These are phyloP conservation scores for Paramuricea clavata DNA, from an alignment of 92 coral and sea anemone species.

Conservation along the genomic window DNA sequence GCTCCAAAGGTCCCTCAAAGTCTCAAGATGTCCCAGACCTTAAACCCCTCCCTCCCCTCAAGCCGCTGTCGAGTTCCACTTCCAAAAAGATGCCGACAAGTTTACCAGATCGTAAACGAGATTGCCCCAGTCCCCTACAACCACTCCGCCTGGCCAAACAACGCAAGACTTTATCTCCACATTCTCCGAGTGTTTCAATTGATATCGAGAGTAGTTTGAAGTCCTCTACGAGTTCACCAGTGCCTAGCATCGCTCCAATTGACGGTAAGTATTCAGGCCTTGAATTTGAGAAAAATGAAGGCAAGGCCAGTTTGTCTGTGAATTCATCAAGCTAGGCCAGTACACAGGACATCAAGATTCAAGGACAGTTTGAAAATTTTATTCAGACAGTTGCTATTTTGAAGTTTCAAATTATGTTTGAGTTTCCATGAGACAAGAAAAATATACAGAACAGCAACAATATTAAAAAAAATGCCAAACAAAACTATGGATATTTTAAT, in stretches of 20 bases:
- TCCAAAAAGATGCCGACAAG: constrained; percentile 78
- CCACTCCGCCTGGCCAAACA: constrained; percentile 79
- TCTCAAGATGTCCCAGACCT: constrained; percentile 81
- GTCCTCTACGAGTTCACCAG: constrained; percentile 69
- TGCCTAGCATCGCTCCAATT: constrained; percentile 81
- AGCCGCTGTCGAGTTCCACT: constrained; percentile 74
- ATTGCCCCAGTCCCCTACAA: constrained; percentile 77
- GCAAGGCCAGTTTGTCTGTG: too few relatives aligned
- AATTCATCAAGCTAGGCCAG: not conserved
- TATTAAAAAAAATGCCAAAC: too few relatives aligned
- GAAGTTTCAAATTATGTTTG: too few relatives aligned
- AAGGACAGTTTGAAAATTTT: too few relatives aligned
- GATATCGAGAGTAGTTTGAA: constrained; percentile 83
- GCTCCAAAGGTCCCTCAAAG: constrained; percentile 78
- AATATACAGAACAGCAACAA: too few relatives aligned
- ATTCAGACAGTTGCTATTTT: too few relatives aligned
- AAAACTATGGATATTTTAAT: too few relatives aligned
- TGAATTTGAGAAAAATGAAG: too few relatives aligned
- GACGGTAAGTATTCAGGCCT: constrained; percentile 85
- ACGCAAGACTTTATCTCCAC: constrained; percentile 85
- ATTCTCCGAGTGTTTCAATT: constrained; percentile 76
- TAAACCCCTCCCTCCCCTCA: constrained; percentile 88
- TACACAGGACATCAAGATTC: too few relatives aligned
- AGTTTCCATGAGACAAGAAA: too few relatives aligned
- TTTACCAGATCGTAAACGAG: constrained; percentile 85